Evolutionary conservation across 2,888 invertebrate species (phyloP).

Genomic region (Phania funesta): DNA sequence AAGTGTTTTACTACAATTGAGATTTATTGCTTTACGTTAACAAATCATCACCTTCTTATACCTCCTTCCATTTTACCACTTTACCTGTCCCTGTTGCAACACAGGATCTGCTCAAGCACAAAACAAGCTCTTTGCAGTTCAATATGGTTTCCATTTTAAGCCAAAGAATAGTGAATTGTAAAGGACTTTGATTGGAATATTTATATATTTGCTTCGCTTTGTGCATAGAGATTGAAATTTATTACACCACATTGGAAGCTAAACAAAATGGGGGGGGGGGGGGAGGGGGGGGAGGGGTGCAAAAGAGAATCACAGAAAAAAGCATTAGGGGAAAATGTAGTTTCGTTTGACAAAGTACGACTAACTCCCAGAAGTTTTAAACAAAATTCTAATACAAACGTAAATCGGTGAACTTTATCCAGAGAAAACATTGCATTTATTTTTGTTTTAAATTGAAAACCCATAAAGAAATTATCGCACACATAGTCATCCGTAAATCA

Average conservation of each 20-base stretch:
- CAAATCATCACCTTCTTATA: constrained; percentile 34
- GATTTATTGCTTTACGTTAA: constrained; percentile 47
- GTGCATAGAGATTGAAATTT: constrained; percentile 67
- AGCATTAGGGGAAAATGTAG: constrained; percentile 15
- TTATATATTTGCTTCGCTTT: constrained; percentile 44
- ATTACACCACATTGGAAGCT: constrained; percentile 54
- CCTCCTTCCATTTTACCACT: not conserved
- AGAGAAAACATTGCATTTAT: constrained; percentile 25
- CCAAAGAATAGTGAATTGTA: constrained; percentile 40
- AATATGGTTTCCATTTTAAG: constrained; percentile 24
- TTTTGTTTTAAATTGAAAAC: constrained; percentile 16
- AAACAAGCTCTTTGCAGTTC: constrained; percentile 20
- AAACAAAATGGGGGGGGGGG: not conserved
- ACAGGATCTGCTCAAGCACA: not conserved
- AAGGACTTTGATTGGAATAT: constrained; percentile 31
- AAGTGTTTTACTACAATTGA: constrained; percentile 32
- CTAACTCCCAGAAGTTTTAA: constrained; percentile 45
- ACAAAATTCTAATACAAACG: constrained; percentile 1
- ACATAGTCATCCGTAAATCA: constrained; percentile 22
- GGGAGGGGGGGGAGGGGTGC: not conserved
- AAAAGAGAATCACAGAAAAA: not conserved
- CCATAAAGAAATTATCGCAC: not conserved
- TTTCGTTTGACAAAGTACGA: constrained; percentile 46
- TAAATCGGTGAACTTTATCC: not conserved
- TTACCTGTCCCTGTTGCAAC: not conserved